A percentile compares a stretch with the other conserved stretches of the same genome.
Evolutionary conservation across 2,888 invertebrate genomes (phyloP).

Genomic region (Dasypogon diadema): DNA sequence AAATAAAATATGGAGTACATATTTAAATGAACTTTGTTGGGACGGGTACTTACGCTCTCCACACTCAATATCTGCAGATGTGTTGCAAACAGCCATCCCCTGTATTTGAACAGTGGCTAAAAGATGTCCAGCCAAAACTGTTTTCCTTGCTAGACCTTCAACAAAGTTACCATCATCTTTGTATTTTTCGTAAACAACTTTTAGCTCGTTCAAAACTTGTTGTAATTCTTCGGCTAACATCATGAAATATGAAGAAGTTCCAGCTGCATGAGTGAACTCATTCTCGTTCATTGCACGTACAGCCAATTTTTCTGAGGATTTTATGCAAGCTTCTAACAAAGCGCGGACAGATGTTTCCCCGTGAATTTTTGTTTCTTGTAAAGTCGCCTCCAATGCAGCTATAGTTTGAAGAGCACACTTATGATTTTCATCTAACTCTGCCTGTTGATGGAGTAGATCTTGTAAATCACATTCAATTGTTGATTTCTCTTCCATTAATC

Average conservation of each 20-base stretch:
- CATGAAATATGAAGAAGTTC: conserved; percentile 60
- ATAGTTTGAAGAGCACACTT: conserved; percentile 59
- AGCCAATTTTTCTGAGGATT: conserved; percentile 59
- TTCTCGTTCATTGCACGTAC: conserved; percentile 59
- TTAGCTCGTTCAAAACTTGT: conserved; percentile 59
- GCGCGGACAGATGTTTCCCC: conserved; percentile 61
- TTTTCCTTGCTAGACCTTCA: conserved; percentile 60
- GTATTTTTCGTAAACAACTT: conserved; percentile 59
- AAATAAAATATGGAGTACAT: no score
- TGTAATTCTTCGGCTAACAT: conserved; percentile 60
- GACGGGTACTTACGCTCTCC: conserved; percentile 77
- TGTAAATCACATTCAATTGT: conserved; percentile 75
- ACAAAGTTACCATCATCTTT: conserved; percentile 63
- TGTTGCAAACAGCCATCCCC: conserved; percentile 83
- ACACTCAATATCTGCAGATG: conserved; percentile 76
- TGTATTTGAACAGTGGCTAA: conserved; percentile 75
- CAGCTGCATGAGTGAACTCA: conserved; percentile 59
- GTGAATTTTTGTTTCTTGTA: conserved; percentile 62
- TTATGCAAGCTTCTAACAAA: conserved; percentile 59
- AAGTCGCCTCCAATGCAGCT: conserved; percentile 61
- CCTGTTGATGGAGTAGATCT: conserved; percentile 77
- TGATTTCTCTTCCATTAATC: conserved; percentile 66
- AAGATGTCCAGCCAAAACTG: conserved; percentile 67
- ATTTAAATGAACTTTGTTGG: no score
- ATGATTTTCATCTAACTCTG: conserved; percentile 73